phyloP scores from a whole-genome alignment of 2,888 invertebrate species.

The Macrophya annulata region DNA sequence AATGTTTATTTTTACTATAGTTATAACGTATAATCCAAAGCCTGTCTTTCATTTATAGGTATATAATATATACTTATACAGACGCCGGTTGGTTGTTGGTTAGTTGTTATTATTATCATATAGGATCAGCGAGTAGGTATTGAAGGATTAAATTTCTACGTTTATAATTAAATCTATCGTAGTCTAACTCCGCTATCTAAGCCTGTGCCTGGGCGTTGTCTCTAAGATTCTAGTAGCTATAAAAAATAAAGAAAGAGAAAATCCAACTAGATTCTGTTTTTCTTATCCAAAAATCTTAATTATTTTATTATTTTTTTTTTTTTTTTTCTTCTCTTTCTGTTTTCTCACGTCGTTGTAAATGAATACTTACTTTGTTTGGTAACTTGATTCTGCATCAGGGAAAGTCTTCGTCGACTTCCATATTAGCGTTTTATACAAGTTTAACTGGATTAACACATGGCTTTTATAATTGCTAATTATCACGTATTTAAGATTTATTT shows the following conservation, averaged over 20 bases:
- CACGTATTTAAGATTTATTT: neutral
- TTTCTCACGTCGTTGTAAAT: neutral
- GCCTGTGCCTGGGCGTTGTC: neutral
- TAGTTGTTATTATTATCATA: neutral
- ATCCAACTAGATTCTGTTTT: neutral
- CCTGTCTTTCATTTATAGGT: neutral
- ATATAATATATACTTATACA: neutral
- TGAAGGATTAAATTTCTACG: slow-evolving; percentile 13
- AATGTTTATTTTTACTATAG: slow-evolving; percentile 23
- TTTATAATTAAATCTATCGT: slow-evolving; percentile 8
- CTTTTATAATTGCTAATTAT: slow-evolving; percentile 4
- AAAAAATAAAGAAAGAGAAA: neutral
- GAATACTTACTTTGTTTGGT: slow-evolving; percentile 8
- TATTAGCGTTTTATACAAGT: neutral
- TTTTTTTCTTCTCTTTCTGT: neutral
- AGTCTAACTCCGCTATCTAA: neutral
- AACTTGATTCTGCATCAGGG: slow-evolving; percentile 18
- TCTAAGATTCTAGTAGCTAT: slow-evolving; percentile 18
- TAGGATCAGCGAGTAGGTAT: neutral
- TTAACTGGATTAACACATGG: neutral
- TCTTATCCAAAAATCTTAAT: neutral
- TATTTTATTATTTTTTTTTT: too few relatives aligned
- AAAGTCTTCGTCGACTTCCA: slow-evolving; percentile 26
- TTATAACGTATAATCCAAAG: neutral
- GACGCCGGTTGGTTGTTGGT: neutral